A percentile compares a stretch with the other conserved stretches of the same genome.
phyloP scores from a whole-genome alignment of 2,797 vertebrate genomes.

The Serranus cabrilla region DNA sequence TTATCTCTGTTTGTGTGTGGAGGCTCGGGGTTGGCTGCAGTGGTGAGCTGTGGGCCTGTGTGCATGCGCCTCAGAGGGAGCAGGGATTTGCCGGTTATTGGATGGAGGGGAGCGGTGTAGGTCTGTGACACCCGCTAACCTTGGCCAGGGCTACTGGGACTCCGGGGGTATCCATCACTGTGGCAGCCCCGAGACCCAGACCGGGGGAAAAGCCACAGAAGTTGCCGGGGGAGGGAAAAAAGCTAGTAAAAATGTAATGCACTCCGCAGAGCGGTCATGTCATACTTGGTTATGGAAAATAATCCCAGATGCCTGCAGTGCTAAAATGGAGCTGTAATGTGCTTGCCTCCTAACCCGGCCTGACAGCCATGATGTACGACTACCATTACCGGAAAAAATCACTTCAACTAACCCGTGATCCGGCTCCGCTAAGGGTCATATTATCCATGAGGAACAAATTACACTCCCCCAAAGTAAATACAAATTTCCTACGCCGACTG shows the following conservation, averaged over 20 bases:
- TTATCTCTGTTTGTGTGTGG: slow-evolving; percentile 22
- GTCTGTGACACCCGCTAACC: slow-evolving; percentile 89
- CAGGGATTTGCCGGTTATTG: slow-evolving; percentile 80
- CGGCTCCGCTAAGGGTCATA: slow-evolving; percentile 99
- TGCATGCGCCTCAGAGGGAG: slow-evolving; percentile 66
- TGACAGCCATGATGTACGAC: slow-evolving; percentile 99
- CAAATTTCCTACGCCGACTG: slow-evolving; percentile 97
- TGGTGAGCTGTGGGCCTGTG: slow-evolving; percentile 22
- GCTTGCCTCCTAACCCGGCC: slow-evolving; percentile 99
- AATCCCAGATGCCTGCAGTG: slow-evolving; percentile 99
- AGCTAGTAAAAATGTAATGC: slow-evolving; percentile 99
- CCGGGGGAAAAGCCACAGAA: slow-evolving; percentile 86
- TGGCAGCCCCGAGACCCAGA: slow-evolving; percentile 88
- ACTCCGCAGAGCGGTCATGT: slow-evolving; percentile 99
- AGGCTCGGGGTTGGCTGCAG: slow-evolving; percentile 14
- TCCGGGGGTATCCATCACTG: slow-evolving; percentile 89
- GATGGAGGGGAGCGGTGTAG: slow-evolving; percentile 81
- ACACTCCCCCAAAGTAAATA: slow-evolving; percentile 99
- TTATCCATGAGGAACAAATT: slow-evolving; percentile 99
- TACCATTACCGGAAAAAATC: slow-evolving; percentile 99
- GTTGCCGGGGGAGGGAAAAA: slow-evolving; percentile 88
- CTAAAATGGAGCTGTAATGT: slow-evolving; percentile 99
- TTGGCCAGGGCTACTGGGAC: slow-evolving; percentile 89
- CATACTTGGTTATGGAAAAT: slow-evolving; percentile 99
- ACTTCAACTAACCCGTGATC: slow-evolving; percentile 99